Percentiles rank a stretch among this genome's conserved stretches.
Conservation (phyloP, 2,888 invertebrate genomes). For the Eupithecia insigniata region DNA sequence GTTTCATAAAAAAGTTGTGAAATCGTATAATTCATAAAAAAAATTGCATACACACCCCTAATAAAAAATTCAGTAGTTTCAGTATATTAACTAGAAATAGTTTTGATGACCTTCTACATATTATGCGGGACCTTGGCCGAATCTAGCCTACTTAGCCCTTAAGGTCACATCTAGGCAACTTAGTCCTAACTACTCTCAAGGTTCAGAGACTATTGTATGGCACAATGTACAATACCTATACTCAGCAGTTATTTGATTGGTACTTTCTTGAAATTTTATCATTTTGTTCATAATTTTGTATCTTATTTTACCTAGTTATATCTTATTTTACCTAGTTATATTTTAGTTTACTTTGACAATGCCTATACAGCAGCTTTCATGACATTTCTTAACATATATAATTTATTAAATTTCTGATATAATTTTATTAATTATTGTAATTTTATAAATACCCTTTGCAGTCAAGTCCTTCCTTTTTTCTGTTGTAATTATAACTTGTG, state of each 20-base stretch:
- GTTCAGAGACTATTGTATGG: conserved; percentile 1
- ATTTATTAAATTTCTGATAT: too few relatives aligned
- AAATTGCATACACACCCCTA: not conserved
- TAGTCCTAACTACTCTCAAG: conserved; percentile 21
- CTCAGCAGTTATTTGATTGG: not conserved
- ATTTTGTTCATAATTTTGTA: too few relatives aligned
- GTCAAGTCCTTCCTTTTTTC: too few relatives aligned
- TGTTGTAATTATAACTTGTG: too few relatives aligned
- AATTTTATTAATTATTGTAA: too few relatives aligned
- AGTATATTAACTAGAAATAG: not conserved
- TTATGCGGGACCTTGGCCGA: conserved; percentile 13
- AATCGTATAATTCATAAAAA: not conserved
- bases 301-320: too few relatives aligned
- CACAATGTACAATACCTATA: not conserved
- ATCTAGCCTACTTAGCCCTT: conserved; percentile 23
- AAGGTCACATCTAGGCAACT: conserved; percentile 19
- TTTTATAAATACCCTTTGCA: too few relatives aligned
- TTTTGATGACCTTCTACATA: conserved; percentile 8
- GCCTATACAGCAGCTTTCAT: too few relatives aligned
- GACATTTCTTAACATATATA: too few relatives aligned
- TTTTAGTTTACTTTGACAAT: too few relatives aligned
- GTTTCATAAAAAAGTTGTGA: not conserved
- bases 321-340: too few relatives aligned
- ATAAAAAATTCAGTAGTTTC: not conserved
- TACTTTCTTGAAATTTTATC: conserved; percentile 4